These are phyloP conservation scores for Bombus consobrinus DNA, from an alignment of 1,140 invertebrate genomes.

Conservation along the genomic window DNA sequence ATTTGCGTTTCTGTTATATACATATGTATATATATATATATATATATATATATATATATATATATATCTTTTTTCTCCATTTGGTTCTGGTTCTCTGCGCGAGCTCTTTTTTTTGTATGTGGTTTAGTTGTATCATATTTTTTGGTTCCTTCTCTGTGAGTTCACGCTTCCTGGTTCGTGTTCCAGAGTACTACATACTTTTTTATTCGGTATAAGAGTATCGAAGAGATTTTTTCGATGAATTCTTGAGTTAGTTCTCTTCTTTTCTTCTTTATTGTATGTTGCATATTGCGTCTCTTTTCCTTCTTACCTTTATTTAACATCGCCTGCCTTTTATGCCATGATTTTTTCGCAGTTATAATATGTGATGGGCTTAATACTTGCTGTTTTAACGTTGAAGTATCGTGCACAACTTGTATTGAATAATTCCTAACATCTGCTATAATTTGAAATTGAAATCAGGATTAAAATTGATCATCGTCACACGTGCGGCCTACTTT, in stretches of 20 bases:
- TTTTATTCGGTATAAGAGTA: neutral
- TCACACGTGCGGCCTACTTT: no score
- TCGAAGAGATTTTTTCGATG: neutral
- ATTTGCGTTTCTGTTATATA: neutral
- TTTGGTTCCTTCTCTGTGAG: neutral
- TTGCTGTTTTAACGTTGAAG: no score
- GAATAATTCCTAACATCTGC: no score
- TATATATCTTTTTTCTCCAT: neutral
- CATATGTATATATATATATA: no score
- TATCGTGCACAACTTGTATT: no score
- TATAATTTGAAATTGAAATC: no score
- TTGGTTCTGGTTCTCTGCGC: neutral
- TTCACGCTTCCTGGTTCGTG: constrained; percentile 9
- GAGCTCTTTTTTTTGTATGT: neutral
- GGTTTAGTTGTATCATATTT: no score
- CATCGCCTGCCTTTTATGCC: neutral
- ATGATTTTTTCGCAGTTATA: no score
- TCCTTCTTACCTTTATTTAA: neutral
- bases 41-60: no score
- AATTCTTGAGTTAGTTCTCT: neutral
- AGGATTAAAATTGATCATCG: no score
- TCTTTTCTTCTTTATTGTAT: neutral
- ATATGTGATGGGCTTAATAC: no score
- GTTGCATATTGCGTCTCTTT: neutral
- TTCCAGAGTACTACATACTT: neutral